Evolutionary conservation across 2,797 vertebrate species (phyloP), one percentile per base, ranked within the genome.

Genomic region (Epinephelus coioides): DNA sequence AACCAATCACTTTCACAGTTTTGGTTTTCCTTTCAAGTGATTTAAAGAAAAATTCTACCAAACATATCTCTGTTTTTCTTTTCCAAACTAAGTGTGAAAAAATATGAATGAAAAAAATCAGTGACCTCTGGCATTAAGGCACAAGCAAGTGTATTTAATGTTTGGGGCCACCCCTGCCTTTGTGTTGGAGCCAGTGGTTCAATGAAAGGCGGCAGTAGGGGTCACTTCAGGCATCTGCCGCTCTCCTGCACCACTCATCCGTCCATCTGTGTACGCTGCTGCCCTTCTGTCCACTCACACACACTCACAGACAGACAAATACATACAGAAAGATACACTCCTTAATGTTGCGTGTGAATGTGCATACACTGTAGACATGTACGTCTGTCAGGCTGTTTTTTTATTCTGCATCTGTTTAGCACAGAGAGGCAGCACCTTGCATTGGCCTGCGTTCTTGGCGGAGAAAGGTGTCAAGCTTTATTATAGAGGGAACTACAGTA

Each of bases 201-300:
- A 94, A 92, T 93, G 86, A 85, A 86, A 89, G 85, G 86, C 78
- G 82, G 90, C 87, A 81, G 76, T 79, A 85, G 84, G 91, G 94
- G 92, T 95, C 94, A 95, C 89, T 86, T 85, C 81, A 92, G 93
- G 94, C 95, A 95, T 95, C 93, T 95, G 95, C 90, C 92, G 75
- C 85, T 82, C 90, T 88, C 89, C 82, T 80, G 82, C 89, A 92
- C 88, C 81, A 82, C 88, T 89, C 91, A 89, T 85, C 87, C 80
- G 83, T 90, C 94, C 95, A 95, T 95, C 95, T 96, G 94, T 94
- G 92, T 87, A 54, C 25, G 18, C 86, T 53, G 73, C 82, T 61
- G 86, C 79, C 94, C 95, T 95, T 93, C 94, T 95, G 93, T 93
- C 91, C 84, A 79, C 77, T 64, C 71, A 66, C 23, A 76, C 38